Percentiles rank a stretch among this genome's conserved stretches.
Conservation (phyloP, 35 echinoderm and acorn worm species). For the Ophioderma brevispina region DNA sequence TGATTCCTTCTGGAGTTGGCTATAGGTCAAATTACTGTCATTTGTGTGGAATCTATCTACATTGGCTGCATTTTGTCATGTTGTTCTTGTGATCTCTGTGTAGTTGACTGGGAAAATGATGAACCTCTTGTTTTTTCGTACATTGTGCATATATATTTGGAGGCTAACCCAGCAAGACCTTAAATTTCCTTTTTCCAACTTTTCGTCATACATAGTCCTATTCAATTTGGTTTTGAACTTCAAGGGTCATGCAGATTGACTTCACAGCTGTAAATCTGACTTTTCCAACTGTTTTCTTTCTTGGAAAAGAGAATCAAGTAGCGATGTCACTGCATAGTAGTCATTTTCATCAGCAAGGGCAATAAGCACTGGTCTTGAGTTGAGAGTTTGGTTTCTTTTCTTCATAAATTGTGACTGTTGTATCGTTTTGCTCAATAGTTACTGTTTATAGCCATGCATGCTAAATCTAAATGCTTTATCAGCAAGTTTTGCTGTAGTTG, state of each 20-base stretch:
- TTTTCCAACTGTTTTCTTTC: not conserved
- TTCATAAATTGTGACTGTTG: too few species aligned
- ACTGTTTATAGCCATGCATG: not conserved
- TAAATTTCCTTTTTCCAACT: not conserved
- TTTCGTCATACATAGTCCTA: not conserved
- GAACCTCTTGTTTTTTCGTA: not conserved
- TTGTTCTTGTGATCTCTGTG: not conserved
- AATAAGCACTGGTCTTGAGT: not conserved
- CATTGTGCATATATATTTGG: not conserved
- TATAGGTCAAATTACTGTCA: not conserved
- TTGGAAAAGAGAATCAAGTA: not conserved
- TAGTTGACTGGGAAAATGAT: not conserved
- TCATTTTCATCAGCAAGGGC: not conserved
- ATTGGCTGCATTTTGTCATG: not conserved
- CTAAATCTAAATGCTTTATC: not conserved
- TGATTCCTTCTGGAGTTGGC: not conserved
- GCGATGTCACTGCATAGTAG: not conserved
- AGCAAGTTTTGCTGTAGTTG: not conserved
- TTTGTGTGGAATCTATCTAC: not conserved
- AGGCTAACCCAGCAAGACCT: not conserved
- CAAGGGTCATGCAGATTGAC: not conserved
- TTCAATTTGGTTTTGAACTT: not conserved
- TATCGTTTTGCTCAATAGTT: too few species aligned
- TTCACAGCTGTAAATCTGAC: not conserved
- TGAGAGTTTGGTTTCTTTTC: too few species aligned